A percentile compares a stretch with the other conserved stretches of the same genome.
Conservation (phyloP, 2,797 vertebrate genomes). For the Microctenopoma stevenorrisi region DNA sequence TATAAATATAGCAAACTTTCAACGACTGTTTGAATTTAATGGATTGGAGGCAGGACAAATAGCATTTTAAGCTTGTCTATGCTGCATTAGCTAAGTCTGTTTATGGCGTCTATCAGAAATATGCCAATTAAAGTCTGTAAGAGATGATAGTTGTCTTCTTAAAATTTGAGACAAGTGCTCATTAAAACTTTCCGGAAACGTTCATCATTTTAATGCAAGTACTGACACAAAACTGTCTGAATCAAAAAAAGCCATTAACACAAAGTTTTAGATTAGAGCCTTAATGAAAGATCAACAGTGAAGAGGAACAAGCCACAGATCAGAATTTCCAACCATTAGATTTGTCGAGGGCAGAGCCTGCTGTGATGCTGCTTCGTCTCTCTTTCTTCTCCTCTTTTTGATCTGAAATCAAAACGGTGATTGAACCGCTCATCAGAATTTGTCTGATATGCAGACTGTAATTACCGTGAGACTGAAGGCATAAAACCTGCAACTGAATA, state of each 20-base stretch:
- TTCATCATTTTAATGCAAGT: slow-evolving; percentile 1
- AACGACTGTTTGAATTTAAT: too few relatives aligned
- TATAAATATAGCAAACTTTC: too few relatives aligned
- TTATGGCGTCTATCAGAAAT: neutral
- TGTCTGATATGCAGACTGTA: slow-evolving; percentile 39
- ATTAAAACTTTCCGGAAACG: neutral
- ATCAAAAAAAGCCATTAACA: slow-evolving; percentile 5
- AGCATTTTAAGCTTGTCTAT: neutral
- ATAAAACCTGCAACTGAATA: slow-evolving; percentile 7
- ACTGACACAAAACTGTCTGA: neutral
- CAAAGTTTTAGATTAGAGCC: slow-evolving; percentile 14
- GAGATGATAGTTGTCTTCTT: neutral
- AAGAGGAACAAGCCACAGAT: slow-evolving; percentile 35
- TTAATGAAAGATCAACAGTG: slow-evolving; percentile 35
- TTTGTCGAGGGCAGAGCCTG: slow-evolving; percentile 82
- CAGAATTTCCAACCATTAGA: slow-evolving; percentile 77
- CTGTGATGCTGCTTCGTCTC: slow-evolving; percentile 82
- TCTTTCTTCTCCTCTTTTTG: slow-evolving; percentile 89
- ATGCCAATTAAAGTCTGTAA: neutral
- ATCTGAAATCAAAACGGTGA: slow-evolving; percentile 85
- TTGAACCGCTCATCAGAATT: slow-evolving; percentile 52
- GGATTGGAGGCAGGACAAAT: too few relatives aligned
- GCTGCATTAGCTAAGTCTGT: neutral
- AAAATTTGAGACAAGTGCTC: neutral
- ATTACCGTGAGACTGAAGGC: slow-evolving; percentile 45